Evolutionary conservation across 2,797 vertebrate genomes (phyloP), one percentile per base, ranked within the genome.

Genomic region (Anguilla anguilla): DNA sequence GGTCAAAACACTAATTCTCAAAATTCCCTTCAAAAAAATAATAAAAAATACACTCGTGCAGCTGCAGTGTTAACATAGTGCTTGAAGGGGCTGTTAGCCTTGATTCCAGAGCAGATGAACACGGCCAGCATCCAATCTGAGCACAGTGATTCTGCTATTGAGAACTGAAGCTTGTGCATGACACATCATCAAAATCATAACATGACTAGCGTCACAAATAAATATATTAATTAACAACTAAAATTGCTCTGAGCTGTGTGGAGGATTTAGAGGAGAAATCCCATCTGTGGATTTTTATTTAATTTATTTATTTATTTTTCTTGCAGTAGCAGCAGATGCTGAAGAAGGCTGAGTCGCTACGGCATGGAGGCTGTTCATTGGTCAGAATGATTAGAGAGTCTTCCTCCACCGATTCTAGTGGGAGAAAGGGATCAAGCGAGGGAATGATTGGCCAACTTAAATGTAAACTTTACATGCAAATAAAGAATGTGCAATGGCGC

Each of bases 131-230:
- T 72, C 28, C 3, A 72, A 35, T 35, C 69, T 35, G 69, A 72
- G 9, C 69, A 13, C 28, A 31, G 69, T 6, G 64, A 28, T 9
- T 31, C 28, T 28, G 69, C 28, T 31, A 28, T 2, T 69, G 69
- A 72, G 11, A 31, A 59, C 69, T 13, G 69, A 35, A 10, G 28
- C 69, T 13, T 72, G 7, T 13, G 11, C 2, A 6, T 13, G 28
- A 72, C 69, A 72, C 69, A 72, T 72, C n/a, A 72, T 35, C 28
- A 31, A 72, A 35, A 72, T 31, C 69, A 72, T 72, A 72, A 72
- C 69, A 35, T 35, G 28, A 17, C 57, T 59, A 59, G 17, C 57
- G 15, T 59, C 7, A 15, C 6, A 35, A 31, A 72, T 31, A 72
- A 72, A 72, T 72, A 31, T 10, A 72, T 72, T 28, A 72, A 72